Conservation (phyloP, 2,797 vertebrate genomes). For the Danio choprae region DNA sequence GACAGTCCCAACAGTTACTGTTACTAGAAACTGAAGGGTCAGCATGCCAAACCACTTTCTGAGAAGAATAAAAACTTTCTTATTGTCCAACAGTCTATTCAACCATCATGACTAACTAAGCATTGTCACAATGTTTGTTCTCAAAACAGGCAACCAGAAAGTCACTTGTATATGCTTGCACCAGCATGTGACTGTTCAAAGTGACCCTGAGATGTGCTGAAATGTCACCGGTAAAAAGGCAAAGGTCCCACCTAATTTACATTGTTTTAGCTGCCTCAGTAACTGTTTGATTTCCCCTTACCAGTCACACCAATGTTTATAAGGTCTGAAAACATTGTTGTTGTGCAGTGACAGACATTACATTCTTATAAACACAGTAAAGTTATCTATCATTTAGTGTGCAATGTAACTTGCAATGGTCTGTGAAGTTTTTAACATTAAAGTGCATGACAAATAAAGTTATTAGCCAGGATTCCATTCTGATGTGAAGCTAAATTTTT, state of each 20-base stretch:
- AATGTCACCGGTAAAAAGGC: not conserved
- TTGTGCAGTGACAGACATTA: no score
- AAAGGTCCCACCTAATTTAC: not conserved
- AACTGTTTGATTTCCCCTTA: not conserved
- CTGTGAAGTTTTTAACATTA: no score
- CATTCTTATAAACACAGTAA: no score
- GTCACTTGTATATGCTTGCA: not conserved
- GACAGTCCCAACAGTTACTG: constrained; percentile 24
- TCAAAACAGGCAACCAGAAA: constrained; percentile 1
- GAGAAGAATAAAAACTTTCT: not conserved
- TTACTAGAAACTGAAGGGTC: not conserved
- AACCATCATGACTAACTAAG: not conserved
- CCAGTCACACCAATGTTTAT: not conserved
- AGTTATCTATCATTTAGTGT: no score
- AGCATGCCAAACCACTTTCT: constrained; percentile 3
- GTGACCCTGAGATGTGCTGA: constrained; percentile 2
- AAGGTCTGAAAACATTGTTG: not conserved
- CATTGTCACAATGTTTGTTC: not conserved
- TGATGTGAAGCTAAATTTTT: no score
- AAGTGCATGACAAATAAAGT: no score
- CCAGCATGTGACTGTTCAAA: not conserved
- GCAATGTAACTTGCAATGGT: no score
- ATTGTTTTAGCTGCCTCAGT: not conserved
- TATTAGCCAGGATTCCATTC: no score
- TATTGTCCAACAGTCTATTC: not conserved